Conservation (phyloP, 2,888 invertebrate species). For the Neoascia interrupta region DNA sequence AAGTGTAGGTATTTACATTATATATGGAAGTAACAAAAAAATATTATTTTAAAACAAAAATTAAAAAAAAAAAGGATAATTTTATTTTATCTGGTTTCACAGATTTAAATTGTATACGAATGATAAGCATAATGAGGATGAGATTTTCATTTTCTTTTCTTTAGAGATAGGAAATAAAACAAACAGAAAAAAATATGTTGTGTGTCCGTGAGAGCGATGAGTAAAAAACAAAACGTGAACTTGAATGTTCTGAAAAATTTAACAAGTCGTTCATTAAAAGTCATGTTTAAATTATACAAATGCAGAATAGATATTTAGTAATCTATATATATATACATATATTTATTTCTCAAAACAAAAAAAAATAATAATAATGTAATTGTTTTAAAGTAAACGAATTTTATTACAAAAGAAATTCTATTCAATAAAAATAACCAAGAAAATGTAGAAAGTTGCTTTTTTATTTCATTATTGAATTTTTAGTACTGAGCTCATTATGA, state of each 20-base stretch:
- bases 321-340: conserved; percentile 63
- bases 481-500: no score
- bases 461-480: background rate
- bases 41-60: no score
- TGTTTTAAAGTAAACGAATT: conserved; percentile 69
- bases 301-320: conserved; percentile 64
- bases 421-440: conserved; percentile 67
- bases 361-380: conserved; percentile 60
- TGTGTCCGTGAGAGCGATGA: conserved; percentile 27
- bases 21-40: conserved; percentile 36
- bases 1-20: no score
- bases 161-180: conserved; percentile 33
- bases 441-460: conserved; percentile 37
- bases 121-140: conserved; percentile 60
- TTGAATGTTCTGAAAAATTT: background rate
- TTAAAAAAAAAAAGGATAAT: conserved; percentile 52
- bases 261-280: conserved; percentile 51
- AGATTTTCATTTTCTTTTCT: conserved; percentile 60
- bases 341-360: conserved; percentile 58
- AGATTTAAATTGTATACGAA: conserved; percentile 69
- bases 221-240: background rate
- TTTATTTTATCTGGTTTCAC: conserved; percentile 69
- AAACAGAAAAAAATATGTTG: conserved; percentile 29
- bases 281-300: conserved; percentile 63
- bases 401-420: conserved; percentile 69